These are phyloP conservation scores for Loris lydekkerianus DNA, from an alignment of 2,797 vertebrate species.

Conservation along the genomic window DNA sequence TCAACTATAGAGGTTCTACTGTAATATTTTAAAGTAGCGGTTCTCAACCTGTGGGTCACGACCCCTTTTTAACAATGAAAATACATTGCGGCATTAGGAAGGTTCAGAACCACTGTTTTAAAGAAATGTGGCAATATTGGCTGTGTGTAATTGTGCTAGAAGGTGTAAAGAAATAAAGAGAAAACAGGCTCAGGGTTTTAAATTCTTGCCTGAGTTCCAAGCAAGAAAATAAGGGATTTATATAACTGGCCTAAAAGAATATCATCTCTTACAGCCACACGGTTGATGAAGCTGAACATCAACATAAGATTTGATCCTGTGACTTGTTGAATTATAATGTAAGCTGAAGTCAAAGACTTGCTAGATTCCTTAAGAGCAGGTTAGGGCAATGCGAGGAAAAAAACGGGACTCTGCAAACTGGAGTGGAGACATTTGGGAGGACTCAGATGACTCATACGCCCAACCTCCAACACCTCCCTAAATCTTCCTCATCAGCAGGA, in stretches of 20 bases:
- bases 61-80: too few species aligned
- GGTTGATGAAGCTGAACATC: background rate
- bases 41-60: too few species aligned
- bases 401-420: background rate
- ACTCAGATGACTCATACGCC: background rate
- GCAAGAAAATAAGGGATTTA: conserved; percentile 17
- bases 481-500: background rate
- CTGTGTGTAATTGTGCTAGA: background rate
- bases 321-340: background rate
- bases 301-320: background rate
- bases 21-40: too few species aligned
- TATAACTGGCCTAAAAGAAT: background rate
- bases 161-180: background rate
- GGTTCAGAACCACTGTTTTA: background rate
- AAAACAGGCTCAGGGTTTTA: conserved; percentile 3
- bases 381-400: background rate
- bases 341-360: background rate
- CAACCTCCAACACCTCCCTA: background rate
- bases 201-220: background rate
- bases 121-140: background rate
- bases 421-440: background rate
- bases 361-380: background rate
- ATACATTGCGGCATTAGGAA: too few species aligned
- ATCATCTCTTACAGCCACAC: background rate
- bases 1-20: too few species aligned